Evolutionary conservation across 2,888 invertebrate species (phyloP).

Genomic region (Euspilapteryx auroguttella): DNA sequence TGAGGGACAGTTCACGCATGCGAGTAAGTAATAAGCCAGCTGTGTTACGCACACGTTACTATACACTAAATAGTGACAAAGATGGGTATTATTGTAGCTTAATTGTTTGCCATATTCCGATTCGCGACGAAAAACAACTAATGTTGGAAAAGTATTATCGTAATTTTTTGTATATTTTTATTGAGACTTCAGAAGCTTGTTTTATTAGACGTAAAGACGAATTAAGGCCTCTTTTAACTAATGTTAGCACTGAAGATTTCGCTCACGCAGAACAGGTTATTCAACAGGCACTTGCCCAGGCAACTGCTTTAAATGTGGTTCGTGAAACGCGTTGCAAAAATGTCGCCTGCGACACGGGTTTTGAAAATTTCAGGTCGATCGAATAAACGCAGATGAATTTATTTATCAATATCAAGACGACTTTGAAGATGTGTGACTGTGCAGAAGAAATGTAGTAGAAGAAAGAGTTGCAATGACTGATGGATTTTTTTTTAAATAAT

Average conservation of each 20-base stretch:
- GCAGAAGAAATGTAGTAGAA: slow-evolving; percentile 8
- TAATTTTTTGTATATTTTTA: too few relatives aligned
- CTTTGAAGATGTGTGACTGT: too few relatives aligned
- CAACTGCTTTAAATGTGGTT: slow-evolving; percentile 9
- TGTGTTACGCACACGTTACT: slow-evolving; percentile 15
- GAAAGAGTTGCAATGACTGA: slow-evolving; percentile 9
- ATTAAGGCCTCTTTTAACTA: slow-evolving; percentile 9
- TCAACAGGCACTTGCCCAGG: slow-evolving; percentile 12
- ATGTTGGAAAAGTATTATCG: slow-evolving; percentile 9
- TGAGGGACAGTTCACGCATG: slow-evolving; percentile 13
- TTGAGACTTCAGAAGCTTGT: slow-evolving; percentile 11
- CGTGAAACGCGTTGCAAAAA: slow-evolving; percentile 6
- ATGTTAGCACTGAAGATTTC: slow-evolving; percentile 8
- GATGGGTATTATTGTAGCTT: slow-evolving; percentile 12
- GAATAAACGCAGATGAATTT: too few relatives aligned
- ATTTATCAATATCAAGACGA: too few relatives aligned
- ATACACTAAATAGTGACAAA: slow-evolving; percentile 13
- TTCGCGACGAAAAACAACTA: slow-evolving; percentile 11
- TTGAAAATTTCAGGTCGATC: too few relatives aligned
- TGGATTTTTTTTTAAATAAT: slow-evolving; percentile 7
- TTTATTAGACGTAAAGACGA: slow-evolving; percentile 11
- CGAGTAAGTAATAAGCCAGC: slow-evolving; percentile 14
- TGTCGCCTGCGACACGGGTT: too few relatives aligned
- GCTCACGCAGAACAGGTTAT: slow-evolving; percentile 12
- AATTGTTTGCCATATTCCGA: slow-evolving; percentile 13